Evolutionary conservation across 2,797 vertebrate species (phyloP).

Genomic region (Sebastolobus altivelis): DNA sequence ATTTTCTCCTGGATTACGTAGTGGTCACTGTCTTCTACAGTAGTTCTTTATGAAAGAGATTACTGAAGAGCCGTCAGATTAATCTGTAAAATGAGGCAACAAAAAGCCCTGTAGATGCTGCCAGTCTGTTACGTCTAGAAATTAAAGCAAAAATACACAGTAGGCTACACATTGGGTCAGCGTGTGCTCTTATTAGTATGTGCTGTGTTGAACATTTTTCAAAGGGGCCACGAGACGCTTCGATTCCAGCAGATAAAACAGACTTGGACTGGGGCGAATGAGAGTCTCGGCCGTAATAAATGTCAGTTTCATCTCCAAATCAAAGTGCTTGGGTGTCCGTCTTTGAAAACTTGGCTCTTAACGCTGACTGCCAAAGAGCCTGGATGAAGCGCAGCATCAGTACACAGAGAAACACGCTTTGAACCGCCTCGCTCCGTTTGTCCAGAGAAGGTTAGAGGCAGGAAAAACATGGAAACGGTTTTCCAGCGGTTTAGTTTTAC

Average conservation of each 20-base stretch:
- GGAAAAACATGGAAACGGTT: not conserved
- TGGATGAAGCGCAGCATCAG: not conserved
- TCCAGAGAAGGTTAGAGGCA: not conserved
- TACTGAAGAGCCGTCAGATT: not conserved
- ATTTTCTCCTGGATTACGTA: no score
- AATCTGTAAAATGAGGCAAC: not conserved
- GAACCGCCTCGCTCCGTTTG: not conserved
- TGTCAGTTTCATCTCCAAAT: conserved; percentile 45
- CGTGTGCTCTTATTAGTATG: conserved; percentile 3
- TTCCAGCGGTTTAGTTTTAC: not conserved
- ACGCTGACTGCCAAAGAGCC: conserved; percentile 8
- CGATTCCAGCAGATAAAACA: conserved; percentile 20
- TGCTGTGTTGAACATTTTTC: conserved; percentile 10
- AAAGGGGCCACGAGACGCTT: conserved; percentile 14
- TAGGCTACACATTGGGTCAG: not conserved
- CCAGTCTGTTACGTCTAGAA: not conserved
- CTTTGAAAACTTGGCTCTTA: conserved; percentile 33
- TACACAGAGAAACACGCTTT: not conserved
- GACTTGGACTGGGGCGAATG: conserved; percentile 4
- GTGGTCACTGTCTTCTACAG: not conserved
- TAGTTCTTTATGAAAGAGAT: not conserved
- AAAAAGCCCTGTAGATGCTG: not conserved
- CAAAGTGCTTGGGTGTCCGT: conserved; percentile 27
- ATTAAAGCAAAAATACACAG: not conserved
- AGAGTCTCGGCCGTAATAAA: conserved; percentile 43